Conservation (phyloP, 2,113 vertebrate species). For the Propithecus coquereli region DNA sequence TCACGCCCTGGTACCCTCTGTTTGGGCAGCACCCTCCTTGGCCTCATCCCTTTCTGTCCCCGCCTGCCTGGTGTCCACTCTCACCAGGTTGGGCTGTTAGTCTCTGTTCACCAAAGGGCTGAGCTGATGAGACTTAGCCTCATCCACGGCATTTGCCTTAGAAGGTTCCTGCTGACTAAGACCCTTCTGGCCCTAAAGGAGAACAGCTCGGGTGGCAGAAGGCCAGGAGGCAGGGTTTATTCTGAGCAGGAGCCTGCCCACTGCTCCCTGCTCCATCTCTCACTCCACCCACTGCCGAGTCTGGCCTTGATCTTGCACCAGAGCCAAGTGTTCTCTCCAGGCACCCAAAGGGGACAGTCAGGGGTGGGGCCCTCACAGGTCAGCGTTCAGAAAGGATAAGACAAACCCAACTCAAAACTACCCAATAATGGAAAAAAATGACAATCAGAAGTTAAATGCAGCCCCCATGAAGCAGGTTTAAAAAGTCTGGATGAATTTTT, state of each 20-base stretch:
- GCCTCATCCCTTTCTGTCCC: neutral
- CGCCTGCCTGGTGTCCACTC: neutral
- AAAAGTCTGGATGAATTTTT: neutral
- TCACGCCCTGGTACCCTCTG: neutral
- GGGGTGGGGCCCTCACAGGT: rapidly evolving
- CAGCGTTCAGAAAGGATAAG: neutral
- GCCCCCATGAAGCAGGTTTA: neutral
- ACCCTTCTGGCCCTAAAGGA: neutral
- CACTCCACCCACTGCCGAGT: neutral
- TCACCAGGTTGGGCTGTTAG: neutral
- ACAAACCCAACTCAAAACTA: neutral
- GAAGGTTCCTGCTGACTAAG: neutral
- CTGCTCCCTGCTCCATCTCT: neutral
- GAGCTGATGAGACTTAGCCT: neutral
- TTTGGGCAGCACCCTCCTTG: neutral
- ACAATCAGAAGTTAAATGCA: neutral
- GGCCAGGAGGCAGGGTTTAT: neutral
- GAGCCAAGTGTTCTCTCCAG: neutral
- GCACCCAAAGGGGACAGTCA: rapidly evolving
- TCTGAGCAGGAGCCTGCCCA: neutral
- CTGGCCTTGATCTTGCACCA: neutral
- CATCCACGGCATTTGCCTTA: neutral
- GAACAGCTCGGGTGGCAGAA: neutral
- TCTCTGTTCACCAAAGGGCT: neutral
- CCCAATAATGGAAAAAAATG: neutral